Base-by-base conservation (phyloP, 2,888 invertebrate species). In the Strigamia transsilvanica region DNA sequence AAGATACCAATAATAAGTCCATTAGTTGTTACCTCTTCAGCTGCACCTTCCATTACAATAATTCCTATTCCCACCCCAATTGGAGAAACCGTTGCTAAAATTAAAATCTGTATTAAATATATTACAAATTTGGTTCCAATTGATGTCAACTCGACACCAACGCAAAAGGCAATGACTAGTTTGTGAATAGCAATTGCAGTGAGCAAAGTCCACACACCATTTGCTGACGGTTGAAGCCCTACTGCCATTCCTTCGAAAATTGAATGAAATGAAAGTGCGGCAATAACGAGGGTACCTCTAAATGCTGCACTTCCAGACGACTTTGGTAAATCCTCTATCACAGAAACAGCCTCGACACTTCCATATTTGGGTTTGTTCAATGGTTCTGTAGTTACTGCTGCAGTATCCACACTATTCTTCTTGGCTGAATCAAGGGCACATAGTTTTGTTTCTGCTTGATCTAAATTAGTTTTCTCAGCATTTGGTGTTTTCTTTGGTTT, bases 231-330 rank as follows among this genome's bases (percentile, higher is more conserved):
- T 87, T 94, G 94, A 82, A 95, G 88, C 0, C 95, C 95, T 15
- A 95, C 93, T 15, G 95, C 93, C 81, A 95, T 89, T 23, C 95
- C 96, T 89, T 96, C 95, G 86, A 96, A 94, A 0, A 95, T 89
- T 86, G 95, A 95, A 87, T 96, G 96, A 83, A 96, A 91, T 13
- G 95, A 94, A 27, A 96, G 89, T 0, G 95, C 96, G 78, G 95
- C 88, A 0, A 96, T 94, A 80, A 95, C 93, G 81, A 96, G 90
- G 23, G 96, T 83, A 6, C 89, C 21, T 93, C 95, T 84, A 93
- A 91, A 79, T 0, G 79, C 34, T 12, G 77, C 79, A n/a, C 32
- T 23, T 80, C 80, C 46, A n/a, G 18, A 78, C 32, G 78, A 61
- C 27, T 56, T 73, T 32, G 41, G 15, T 32, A 66, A 41, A 66